Evolutionary conservation across 2,888 invertebrate genomes (phyloP).

Genomic region (Ptilodon capucinus): DNA sequence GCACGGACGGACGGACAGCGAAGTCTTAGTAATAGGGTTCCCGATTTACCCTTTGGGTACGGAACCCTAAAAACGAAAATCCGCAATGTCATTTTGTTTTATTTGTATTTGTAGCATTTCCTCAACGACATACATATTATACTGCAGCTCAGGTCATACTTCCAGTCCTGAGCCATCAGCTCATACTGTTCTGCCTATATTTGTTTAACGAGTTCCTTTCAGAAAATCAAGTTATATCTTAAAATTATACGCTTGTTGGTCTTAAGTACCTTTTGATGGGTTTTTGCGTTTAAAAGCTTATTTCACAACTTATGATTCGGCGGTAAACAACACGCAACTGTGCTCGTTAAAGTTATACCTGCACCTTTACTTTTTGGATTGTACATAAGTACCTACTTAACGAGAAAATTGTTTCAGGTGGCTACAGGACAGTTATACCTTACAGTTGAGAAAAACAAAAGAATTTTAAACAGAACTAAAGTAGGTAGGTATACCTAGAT

Average conservation of each 20-base stretch:
- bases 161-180: neutral
- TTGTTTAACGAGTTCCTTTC: slow-evolving; percentile 11
- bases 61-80: no score
- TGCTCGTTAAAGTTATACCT: slow-evolving; percentile 23
- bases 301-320: slow-evolving; percentile 59
- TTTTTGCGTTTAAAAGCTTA: slow-evolving; percentile 48
- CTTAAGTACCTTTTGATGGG: slow-evolving; percentile 26
- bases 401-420: neutral
- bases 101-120: no score
- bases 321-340: slow-evolving; percentile 48
- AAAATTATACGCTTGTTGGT: slow-evolving; percentile 27
- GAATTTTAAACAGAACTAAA: no score
- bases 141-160: neutral
- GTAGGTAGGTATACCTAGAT: neutral
- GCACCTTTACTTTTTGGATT: neutral
- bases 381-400: neutral
- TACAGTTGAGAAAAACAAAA: no score
- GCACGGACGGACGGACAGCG: no score
- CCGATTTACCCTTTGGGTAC: no score
- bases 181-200: neutral
- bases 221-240: slow-evolving; percentile 14
- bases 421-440: no score
- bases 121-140: neutral
- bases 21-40: no score
- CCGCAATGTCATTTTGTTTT: no score